phyloP scores from a whole-genome alignment of 2,113 vertebrate species.

The Ceyx cyanopectus region DNA sequence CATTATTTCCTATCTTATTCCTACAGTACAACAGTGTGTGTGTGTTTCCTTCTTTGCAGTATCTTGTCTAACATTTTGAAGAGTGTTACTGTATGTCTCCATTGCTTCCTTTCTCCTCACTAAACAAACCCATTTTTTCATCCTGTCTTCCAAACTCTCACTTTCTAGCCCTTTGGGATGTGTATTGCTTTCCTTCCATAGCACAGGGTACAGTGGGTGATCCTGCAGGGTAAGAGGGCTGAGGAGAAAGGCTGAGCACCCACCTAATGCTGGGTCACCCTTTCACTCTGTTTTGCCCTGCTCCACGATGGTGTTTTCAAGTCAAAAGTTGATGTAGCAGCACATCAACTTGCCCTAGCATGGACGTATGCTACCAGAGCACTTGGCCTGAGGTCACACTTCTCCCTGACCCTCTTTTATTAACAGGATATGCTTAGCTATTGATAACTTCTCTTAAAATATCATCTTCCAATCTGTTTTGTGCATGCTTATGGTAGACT shows the following conservation, averaged over 20 bases:
- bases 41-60: neutral
- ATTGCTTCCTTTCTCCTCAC: neutral
- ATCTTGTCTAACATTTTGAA: neutral
- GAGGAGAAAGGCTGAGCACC: neutral
- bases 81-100: fast-evolving
- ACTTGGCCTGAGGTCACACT: neutral
- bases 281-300: neutral
- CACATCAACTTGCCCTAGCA: neutral
- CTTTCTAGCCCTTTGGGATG: neutral
- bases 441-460: neutral
- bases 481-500: neutral
- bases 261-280: neutral
- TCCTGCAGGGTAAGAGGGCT: neutral
- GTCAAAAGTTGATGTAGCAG: neutral
- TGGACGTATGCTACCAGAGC: neutral
- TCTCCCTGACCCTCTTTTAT: neutral
- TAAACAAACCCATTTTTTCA: neutral
- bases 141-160: neutral
- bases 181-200: neutral
- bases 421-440: neutral
- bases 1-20: neutral
- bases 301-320: neutral
- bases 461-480: neutral
- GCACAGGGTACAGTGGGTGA: neutral
- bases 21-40: neutral